Evolutionary conservation across 1,140 invertebrate species (phyloP).

Genomic region (Zaprionus nigranus): DNA sequence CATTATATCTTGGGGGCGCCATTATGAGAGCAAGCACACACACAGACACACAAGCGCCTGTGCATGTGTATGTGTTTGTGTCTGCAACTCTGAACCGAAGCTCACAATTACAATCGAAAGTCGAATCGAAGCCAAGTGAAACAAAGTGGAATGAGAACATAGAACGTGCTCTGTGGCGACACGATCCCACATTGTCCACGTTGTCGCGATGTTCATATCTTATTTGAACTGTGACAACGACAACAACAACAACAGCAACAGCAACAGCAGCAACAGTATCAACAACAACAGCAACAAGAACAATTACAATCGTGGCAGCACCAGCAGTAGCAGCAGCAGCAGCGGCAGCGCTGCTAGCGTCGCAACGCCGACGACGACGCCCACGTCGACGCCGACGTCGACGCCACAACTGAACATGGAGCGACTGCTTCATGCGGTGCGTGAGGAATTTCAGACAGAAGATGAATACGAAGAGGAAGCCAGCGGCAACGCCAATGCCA

Average conservation of each 20-base stretch:
- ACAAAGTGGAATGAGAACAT: conserved; percentile 44
- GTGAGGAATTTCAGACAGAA: conserved; percentile 76
- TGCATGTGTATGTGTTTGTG: background rate
- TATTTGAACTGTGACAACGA: conserved; percentile 74
- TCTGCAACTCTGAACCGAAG: background rate
- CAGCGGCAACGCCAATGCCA: conserved; percentile 8
- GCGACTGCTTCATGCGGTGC: conserved; percentile 71
- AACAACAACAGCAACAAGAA: conserved; percentile 17
- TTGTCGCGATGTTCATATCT: conserved; percentile 77
- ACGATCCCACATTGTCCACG: background rate
- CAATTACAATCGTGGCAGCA: background rate
- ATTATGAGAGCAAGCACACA: conserved; percentile 48
- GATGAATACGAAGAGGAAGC: conserved; percentile 54
- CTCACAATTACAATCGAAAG: conserved; percentile 9
- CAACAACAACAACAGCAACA: conserved; percentile 18
- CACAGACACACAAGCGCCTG: background rate
- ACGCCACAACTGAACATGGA: conserved; percentile 64
- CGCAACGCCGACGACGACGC: conserved; percentile 37
- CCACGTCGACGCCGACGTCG: conserved; percentile 32
- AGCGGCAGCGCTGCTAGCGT: conserved; percentile 25
- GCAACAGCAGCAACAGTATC: conserved; percentile 6
- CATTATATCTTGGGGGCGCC: conserved; percentile 56
- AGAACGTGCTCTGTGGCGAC: background rate
- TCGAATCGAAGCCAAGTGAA: conserved; percentile 52
- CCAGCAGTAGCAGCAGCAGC: conserved; percentile 10